Evolutionary conservation across 92 coral and sea anemone genomes (phyloP).

Genomic region (Chrysogorgia sp.): DNA sequence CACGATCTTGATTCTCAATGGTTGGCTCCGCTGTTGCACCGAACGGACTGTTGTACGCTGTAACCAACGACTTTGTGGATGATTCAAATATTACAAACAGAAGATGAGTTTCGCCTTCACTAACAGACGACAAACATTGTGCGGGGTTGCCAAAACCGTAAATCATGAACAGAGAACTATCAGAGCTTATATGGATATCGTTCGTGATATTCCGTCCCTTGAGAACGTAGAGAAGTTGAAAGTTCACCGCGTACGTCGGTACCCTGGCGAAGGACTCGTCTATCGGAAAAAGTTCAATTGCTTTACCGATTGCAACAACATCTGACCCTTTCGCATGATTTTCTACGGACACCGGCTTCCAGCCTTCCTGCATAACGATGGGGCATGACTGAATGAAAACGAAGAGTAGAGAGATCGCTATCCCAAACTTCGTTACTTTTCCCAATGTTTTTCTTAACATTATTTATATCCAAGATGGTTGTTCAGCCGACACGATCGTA

Average conservation of each 20-base stretch:
- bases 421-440: constrained; percentile 18
- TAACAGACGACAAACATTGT: constrained; percentile 67
- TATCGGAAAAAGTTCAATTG: constrained; percentile 59
- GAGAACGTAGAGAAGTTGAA: constrained; percentile 72
- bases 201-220: constrained; percentile 79
- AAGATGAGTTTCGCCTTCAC: constrained; percentile 72
- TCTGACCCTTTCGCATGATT: constrained; percentile 75
- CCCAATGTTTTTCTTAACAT: constrained; percentile 13
- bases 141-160: constrained; percentile 85
- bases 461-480: constrained; percentile 6
- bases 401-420: background rate
- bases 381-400: constrained; percentile 17
- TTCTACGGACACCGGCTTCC: constrained; percentile 71
- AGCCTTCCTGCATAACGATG: constrained; percentile 66
- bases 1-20: constrained; percentile 68
- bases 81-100: constrained; percentile 75
- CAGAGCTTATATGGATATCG: constrained; percentile 68
- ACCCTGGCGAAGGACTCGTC: constrained; percentile 13
- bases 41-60: constrained; percentile 74
- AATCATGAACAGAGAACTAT: constrained; percentile 68
- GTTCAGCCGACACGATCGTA: background rate
- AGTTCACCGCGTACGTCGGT: constrained; percentile 76
- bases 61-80: constrained; percentile 64
- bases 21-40: constrained; percentile 86
- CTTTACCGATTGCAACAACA: constrained; percentile 88